Evolutionary conservation across 2,113 vertebrate genomes (phyloP), one percentile per base, ranked within the genome.

Genomic region (Sturnus vulgaris): DNA sequence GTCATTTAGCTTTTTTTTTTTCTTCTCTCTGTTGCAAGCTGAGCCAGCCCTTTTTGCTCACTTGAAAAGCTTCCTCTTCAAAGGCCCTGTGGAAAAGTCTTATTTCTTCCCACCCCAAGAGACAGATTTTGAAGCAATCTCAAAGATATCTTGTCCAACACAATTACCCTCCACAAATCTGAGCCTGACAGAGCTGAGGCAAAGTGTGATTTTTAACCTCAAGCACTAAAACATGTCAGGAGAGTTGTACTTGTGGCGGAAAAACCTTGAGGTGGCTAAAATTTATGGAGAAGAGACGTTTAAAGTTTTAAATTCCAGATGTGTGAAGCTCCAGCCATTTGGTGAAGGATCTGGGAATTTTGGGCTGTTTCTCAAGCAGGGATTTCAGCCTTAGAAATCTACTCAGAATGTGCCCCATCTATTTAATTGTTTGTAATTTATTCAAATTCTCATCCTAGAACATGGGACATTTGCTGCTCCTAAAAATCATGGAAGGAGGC

Each of bases 141-240:
- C n/a, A 6, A 27, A 25, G 52, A 55, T 61, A 72, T 86, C 75
- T 40, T 44, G 83, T 94, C 93, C 86, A 33, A 77, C 92, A 91
- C 77, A 93, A 93, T 93, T 91, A 47, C 93, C 88, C 93, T 92
- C 77, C 90, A 90, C 95, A 95, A 95, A 94, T 95, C 92, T 96
- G 92, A 95, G 88, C 92, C 88, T 84, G 94, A 94, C 80, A 88
- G 86, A 91, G 77, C 65, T 9, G 80, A 84, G 78, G 69, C 73
- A 79, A 94, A 86, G 76, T 87, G 94, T 52, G 92, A 93, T 95
- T 96, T 95, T 95, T 97, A 86, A 61, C 86, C 82, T 96, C 52
- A 4, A 59, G 94, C 59, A 61, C 89, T 88, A 93, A 92, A 92
- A 75, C 84, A 81, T 50, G 52, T 94, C 78, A 50, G 80, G 70